Evolutionary conservation across 1,140 invertebrate genomes (phyloP), one percentile per base, ranked within the genome.

Genomic region (Lepidotrigona ventralis): DNA sequence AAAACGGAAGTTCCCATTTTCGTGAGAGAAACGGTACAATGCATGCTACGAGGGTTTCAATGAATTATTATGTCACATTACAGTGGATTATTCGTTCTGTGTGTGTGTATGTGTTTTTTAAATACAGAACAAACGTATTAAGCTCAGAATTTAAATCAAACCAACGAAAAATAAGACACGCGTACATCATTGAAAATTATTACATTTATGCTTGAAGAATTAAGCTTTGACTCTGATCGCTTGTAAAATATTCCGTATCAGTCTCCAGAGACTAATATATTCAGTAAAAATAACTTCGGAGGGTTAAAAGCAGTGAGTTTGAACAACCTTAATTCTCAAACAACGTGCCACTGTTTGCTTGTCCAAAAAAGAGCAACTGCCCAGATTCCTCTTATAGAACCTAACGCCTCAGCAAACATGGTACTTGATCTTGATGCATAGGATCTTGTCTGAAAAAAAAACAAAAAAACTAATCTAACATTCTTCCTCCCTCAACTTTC

Each of bases 261-360:
- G n/a, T 26, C n/a, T 64, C 29, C 63, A n/a, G 17, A 64, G 63
- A 29, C n/a, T 64, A 64, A 64, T 64, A 64, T 64, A 64, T 64
- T 64, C 63, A 26, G 6, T 15, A 64, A 64, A 64, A 64, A 64
- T 64, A 64, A 26, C 6, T 29, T 12, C 6, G 15, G 63, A 12
- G 17, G 6, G 63, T 64, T 64, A 64, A 64, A 14, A 64, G n/a
- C 63, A 64, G 26, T 4, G 26, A 26, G 15, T n/a, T 64, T 29
- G 63, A 64, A 64, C 63, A 29, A 64, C 63, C 15, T 26, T 64
- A 64, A 64, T 64, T 26, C 26, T 29, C 63, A 64, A 64, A 64
- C 63, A 64, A 64, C n/a, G 63, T 26, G 26, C 63, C 8, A 29
- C 15, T 64, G 63, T 64, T 64, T 64, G 26, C 26, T 64, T 64